Base-by-base conservation (phyloP, 2,113 vertebrate species). In the Heloderma charlesbogerti region DNA sequence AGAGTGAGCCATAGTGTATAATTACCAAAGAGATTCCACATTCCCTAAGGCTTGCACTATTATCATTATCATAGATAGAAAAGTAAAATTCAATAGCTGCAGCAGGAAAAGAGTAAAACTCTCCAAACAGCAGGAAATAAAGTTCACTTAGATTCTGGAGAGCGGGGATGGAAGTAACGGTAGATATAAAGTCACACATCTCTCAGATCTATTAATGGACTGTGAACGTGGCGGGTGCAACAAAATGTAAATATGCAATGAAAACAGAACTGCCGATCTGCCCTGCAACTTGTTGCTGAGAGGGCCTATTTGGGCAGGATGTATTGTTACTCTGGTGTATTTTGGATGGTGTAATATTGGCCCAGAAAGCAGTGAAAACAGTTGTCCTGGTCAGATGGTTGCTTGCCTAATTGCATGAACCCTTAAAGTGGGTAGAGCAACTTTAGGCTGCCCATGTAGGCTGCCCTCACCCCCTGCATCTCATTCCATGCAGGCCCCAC, bases 11-110 rank as follows among this genome's bases (percentile, higher is more conserved):
- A 89, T 37, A 22, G 69, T 45, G 51, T 51, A 54, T 54, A 74
- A n/a, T 83, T 83, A 75, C 34, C 57, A 75, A 90, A 67, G 60
- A 69, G 45, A 69, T 79, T 79, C 74, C 60, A 86, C n/a, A 84
- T 27, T 86, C 34, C 43, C 37, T 69, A 54, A 66, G 40, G 45
- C 48, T 63, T 85, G 40, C 10, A n/a, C 31, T 37, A 69, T 63
- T 75, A 84, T 45, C 31, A 75, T 84, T 63, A 89, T 45, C 88
- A 84, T 74, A 63, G 31, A 77, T 12, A 48, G 71, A 45, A 84
- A 90, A 90, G 81, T 77, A 18, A 85, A 45, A 90, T 85, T 67
- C 81, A 90, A 77, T 84, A 66, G 63, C 40, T 37, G 4, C 25
- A 31, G 31, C 29, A 66, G 31, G 20, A 48, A 85, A 84, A 45